phyloP scores from a whole-genome alignment of 2,888 invertebrate genomes.

The Chrysolina americana region DNA sequence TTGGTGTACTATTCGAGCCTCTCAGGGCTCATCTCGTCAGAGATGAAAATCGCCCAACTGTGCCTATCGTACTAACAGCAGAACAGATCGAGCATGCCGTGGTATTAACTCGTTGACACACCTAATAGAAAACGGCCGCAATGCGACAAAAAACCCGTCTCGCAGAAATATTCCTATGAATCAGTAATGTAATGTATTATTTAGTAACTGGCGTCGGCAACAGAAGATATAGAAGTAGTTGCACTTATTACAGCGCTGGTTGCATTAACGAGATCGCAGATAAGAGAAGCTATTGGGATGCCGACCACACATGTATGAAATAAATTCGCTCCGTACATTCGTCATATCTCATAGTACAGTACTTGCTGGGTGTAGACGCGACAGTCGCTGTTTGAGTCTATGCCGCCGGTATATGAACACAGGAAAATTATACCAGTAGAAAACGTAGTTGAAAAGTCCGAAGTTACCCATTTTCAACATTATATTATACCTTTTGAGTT shows the following conservation, averaged over 20 bases:
- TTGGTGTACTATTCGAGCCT: too few relatives aligned
- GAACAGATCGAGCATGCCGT: not conserved
- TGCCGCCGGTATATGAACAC: too few relatives aligned
- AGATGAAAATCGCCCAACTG: not conserved
- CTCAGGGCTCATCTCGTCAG: too few relatives aligned
- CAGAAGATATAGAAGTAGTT: constrained; percentile 42
- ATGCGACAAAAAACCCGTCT: constrained; percentile 35
- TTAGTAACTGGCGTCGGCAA: constrained; percentile 46
- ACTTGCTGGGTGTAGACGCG: not conserved
- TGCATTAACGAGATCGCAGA: constrained; percentile 51
- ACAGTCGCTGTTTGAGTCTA: too few relatives aligned
- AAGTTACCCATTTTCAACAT: too few relatives aligned
- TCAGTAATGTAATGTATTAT: constrained; percentile 55
- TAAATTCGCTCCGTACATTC: constrained; percentile 46
- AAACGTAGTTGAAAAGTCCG: too few relatives aligned
- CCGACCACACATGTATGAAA: constrained; percentile 49
- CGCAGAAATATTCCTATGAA: constrained; percentile 48
- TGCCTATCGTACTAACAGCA: not conserved
- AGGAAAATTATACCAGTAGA: too few relatives aligned
- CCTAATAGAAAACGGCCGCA: constrained; percentile 37
- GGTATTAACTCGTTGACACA: constrained; percentile 32
- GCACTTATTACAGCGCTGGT: constrained; percentile 48
- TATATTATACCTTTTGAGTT: too few relatives aligned
- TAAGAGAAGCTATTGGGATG: constrained; percentile 49
- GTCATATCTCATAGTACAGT: constrained; percentile 43